phyloP scores from a whole-genome alignment of 2,888 invertebrate species.

The Geotrupes spiniger region DNA sequence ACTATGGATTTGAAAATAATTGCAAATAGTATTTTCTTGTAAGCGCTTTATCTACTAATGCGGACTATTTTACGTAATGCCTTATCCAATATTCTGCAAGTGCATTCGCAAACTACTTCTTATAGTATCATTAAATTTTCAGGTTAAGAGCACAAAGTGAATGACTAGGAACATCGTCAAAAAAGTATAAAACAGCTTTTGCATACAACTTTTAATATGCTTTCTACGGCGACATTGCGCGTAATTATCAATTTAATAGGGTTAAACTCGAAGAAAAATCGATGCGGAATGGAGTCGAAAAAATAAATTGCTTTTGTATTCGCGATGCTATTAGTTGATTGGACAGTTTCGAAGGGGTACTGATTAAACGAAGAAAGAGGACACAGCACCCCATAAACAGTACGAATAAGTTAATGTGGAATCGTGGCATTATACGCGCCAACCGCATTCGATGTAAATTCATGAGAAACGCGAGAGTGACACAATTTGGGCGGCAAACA shows the following conservation, averaged over 20 bases:
- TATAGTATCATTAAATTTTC: not conserved
- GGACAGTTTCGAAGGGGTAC: conserved; percentile 24
- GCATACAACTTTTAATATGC: too few species aligned
- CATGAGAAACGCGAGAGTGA: conserved; percentile 39
- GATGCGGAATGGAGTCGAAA: conserved; percentile 19
- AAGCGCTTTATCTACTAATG: too few species aligned
- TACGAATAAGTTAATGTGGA: conserved; percentile 37
- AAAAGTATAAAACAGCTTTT: too few species aligned
- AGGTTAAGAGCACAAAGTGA: not conserved
- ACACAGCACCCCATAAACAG: conserved; percentile 30
- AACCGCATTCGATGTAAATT: conserved; percentile 41
- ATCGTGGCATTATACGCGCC: conserved; percentile 36
- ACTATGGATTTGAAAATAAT: too few species aligned
- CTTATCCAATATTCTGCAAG: too few species aligned
- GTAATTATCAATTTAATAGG: not conserved
- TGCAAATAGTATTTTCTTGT: too few species aligned
- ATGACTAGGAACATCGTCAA: too few species aligned
- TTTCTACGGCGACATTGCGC: too few species aligned
- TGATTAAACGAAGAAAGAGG: conserved; percentile 29
- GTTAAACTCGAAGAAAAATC: conserved; percentile 1
- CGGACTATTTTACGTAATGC: too few species aligned
- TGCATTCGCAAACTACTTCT: not conserved
- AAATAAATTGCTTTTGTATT: conserved; percentile 34
- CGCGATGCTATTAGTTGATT: conserved; percentile 39
- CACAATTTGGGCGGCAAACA: conserved; percentile 29